Conservation (phyloP, 1,140 invertebrate species). For the Sitobion miscanthi region DNA sequence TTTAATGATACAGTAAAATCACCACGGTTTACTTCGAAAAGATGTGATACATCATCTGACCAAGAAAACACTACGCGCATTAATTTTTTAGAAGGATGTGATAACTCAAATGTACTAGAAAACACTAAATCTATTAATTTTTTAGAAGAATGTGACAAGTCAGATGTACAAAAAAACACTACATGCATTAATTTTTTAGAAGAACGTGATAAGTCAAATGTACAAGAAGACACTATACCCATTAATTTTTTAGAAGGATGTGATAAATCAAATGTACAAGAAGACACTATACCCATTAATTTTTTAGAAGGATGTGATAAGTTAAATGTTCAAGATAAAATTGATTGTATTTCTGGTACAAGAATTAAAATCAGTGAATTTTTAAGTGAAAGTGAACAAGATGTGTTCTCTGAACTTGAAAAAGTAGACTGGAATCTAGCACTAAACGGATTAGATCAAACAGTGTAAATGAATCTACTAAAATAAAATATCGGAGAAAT, state of each 20-base stretch:
- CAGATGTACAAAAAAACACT: not conserved
- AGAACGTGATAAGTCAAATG: not conserved
- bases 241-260: not conserved
- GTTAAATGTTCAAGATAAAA: not conserved
- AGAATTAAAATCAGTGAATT: not conserved
- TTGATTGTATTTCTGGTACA: not conserved
- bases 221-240: not conserved
- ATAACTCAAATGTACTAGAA: not conserved
- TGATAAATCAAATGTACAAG: not conserved
- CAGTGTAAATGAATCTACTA: not conserved
- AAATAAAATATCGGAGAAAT: not conserved
- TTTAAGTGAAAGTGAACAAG: not conserved
- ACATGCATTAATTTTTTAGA: not conserved
- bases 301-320: not conserved
- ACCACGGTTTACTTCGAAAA: not conserved
- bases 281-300: not conserved
- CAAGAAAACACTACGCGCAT: too few species aligned
- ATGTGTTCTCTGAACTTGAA: not conserved
- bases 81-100: not conserved
- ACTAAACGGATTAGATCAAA: constrained; percentile 18
- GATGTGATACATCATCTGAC: not conserved
- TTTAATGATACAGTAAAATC: not conserved
- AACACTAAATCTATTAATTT: not conserved
- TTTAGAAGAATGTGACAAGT: not conserved
- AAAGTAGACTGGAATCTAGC: not conserved